Evolutionary conservation across 2,888 invertebrate species (phyloP).

Genomic region (Galerucella pusilla): DNA sequence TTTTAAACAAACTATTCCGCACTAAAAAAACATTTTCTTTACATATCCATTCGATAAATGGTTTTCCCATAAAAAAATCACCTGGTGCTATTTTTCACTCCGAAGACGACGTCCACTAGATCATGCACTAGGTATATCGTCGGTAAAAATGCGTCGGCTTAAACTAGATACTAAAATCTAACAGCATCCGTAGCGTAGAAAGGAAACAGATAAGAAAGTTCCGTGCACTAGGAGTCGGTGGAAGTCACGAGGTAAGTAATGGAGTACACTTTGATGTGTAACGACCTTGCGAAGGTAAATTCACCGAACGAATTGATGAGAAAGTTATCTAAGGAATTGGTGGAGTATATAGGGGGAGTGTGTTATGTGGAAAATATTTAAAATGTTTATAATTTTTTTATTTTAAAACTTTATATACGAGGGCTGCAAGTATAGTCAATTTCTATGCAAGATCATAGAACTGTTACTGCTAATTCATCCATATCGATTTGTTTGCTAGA

Average conservation of each 20-base stretch:
- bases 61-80: conserved; percentile 38
- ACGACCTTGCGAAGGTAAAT: conserved; percentile 54
- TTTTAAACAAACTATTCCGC: conserved; percentile 50
- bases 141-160: too few species aligned
- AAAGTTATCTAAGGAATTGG: conserved; percentile 12
- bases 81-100: background rate
- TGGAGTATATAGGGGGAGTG: background rate
- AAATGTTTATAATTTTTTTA: background rate
- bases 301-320: conserved; percentile 18
- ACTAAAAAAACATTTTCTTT: conserved; percentile 39
- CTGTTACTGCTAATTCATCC: too few species aligned
- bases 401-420: too few species aligned
- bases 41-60: conserved; percentile 43
- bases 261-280: conserved; percentile 40
- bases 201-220: conserved; percentile 37
- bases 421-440: too few species aligned
- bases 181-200: conserved; percentile 16
- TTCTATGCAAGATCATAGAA: too few species aligned
- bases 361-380: background rate
- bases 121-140: too few species aligned
- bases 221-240: conserved; percentile 28
- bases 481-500: too few species aligned
- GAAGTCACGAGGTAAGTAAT: conserved; percentile 49
- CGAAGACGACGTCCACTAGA: background rate
- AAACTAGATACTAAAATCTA: conserved; percentile 9